A percentile compares a stretch with the other conserved stretches of the same genome.
Evolutionary conservation across 1,140 invertebrate species (phyloP).

Genomic region (Bombus pascuorum): DNA sequence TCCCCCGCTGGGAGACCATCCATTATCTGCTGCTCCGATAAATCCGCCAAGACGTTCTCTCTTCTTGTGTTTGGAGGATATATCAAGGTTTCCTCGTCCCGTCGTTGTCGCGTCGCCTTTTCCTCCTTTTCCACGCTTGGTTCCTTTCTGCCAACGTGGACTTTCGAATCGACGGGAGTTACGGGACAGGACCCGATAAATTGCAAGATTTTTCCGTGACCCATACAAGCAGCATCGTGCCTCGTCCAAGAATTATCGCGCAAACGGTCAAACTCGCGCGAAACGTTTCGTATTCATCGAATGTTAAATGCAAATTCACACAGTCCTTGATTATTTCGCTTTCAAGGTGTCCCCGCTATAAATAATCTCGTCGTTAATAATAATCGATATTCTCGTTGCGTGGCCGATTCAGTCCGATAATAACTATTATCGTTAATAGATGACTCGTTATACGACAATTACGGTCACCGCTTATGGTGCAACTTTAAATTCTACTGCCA

Average conservation of each 20-base stretch:
- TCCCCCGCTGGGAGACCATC: constrained; percentile 70
- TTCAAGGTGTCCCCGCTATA: constrained; percentile 31
- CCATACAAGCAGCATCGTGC: neutral
- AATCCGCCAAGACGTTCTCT: constrained; percentile 73
- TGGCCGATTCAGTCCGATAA: constrained; percentile 27
- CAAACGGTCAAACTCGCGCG: neutral
- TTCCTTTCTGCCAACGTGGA: constrained; percentile 56
- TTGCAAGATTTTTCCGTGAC: constrained; percentile 57
- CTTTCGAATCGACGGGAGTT: constrained; percentile 65
- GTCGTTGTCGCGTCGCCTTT: constrained; percentile 49
- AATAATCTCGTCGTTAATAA: constrained; percentile 36
- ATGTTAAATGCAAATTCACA: constrained; percentile 13
- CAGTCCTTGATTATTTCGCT: constrained; percentile 31
- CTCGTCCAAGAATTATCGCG: neutral
- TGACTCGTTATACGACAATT: constrained; percentile 16
- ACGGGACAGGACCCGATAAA: constrained; percentile 56
- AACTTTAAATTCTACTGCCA: constrained; percentile 20
- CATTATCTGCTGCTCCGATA: constrained; percentile 78
- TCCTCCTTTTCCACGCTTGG: constrained; percentile 56
- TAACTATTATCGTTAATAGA: constrained; percentile 37
- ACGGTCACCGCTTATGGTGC: neutral
- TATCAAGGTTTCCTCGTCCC: constrained; percentile 76
- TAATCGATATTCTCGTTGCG: constrained; percentile 32
- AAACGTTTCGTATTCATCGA: neutral
- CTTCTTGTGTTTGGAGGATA: constrained; percentile 79